These are phyloP conservation scores for Rhynchomys soricoides DNA, from an alignment of 2,113 vertebrate species.

Conservation along the genomic window DNA sequence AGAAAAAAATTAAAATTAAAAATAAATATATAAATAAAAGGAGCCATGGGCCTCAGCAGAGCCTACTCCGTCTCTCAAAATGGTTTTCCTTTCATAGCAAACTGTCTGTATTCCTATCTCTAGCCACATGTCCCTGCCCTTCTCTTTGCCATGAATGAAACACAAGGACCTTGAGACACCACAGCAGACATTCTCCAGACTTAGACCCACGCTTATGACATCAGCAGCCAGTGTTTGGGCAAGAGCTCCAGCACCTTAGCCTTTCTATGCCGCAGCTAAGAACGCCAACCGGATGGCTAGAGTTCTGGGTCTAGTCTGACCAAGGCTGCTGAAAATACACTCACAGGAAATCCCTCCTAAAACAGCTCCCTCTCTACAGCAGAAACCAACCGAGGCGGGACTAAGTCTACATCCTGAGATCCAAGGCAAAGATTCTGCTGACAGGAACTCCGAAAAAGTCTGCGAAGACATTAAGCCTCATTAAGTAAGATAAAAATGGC, in stretches of 20 bases:
- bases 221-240: neutral
- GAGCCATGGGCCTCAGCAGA: neutral
- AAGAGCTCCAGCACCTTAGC: neutral
- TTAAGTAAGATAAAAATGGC: constrained; percentile 69
- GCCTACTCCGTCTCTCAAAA: neutral
- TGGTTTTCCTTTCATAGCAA: neutral
- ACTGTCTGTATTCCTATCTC: neutral
- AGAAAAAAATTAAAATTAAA: neutral
- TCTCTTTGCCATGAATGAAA: neutral
- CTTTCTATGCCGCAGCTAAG: neutral
- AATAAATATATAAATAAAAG: too few relatives aligned
- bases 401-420: constrained; percentile 37
- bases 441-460: constrained; percentile 64
- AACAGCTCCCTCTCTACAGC: constrained; percentile 18
- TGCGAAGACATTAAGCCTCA: constrained; percentile 64
- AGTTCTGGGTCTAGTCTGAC: constrained; percentile 13
- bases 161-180: neutral
- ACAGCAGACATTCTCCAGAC: neutral
- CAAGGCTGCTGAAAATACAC: constrained; percentile 38
- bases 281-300: neutral
- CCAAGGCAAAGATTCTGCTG: constrained; percentile 3
- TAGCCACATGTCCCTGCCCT: neutral
- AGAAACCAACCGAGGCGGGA: constrained; percentile 63
- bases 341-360: constrained; percentile 29
- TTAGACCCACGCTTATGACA: neutral